These are phyloP conservation scores for Drosophila lutescens DNA, from an alignment of 2,888 invertebrate species.

Conservation along the genomic window DNA sequence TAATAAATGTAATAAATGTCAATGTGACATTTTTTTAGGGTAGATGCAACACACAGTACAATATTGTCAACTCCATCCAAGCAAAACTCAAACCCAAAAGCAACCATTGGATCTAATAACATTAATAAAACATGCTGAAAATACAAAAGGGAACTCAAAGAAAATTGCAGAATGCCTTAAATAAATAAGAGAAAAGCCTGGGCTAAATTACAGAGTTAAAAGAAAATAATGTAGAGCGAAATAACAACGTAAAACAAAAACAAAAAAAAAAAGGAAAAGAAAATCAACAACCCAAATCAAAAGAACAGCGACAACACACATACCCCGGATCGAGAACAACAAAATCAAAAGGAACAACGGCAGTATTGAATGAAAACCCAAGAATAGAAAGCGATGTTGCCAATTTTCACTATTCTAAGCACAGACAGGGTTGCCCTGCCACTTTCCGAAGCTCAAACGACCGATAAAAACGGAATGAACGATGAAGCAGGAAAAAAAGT, in stretches of 20 bases:
- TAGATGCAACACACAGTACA: neutral
- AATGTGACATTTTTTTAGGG: too few relatives aligned
- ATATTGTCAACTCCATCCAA: slow-evolving; percentile 31
- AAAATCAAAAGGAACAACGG: slow-evolving; percentile 30
- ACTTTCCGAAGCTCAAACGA: slow-evolving; percentile 60
- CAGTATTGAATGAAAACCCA: slow-evolving; percentile 7
- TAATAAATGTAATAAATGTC: too few relatives aligned
- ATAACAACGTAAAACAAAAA: slow-evolving; percentile 19
- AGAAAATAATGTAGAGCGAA: slow-evolving; percentile 42
- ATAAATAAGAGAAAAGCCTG: slow-evolving; percentile 66
- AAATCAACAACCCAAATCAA: slow-evolving; percentile 36
- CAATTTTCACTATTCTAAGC: slow-evolving; percentile 61
- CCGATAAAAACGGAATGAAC: slow-evolving; percentile 73
- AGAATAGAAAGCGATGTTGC: slow-evolving; percentile 57
- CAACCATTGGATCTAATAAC: slow-evolving; percentile 14
- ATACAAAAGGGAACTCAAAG: slow-evolving; percentile 47
- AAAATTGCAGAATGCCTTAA: slow-evolving; percentile 56
- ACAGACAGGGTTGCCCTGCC: slow-evolving; percentile 59
- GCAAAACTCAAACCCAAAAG: slow-evolving; percentile 14
- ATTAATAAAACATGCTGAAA: slow-evolving; percentile 43
- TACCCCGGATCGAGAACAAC: slow-evolving; percentile 23
- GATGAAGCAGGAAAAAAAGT: slow-evolving; percentile 16
- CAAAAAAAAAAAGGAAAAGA: slow-evolving; percentile 18
- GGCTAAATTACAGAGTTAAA: slow-evolving; percentile 53
- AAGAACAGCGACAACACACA: slow-evolving; percentile 28